Evolutionary conservation across 2,888 invertebrate species (phyloP), one percentile per base, ranked within the genome.

Genomic region (Resseliella maxima): DNA sequence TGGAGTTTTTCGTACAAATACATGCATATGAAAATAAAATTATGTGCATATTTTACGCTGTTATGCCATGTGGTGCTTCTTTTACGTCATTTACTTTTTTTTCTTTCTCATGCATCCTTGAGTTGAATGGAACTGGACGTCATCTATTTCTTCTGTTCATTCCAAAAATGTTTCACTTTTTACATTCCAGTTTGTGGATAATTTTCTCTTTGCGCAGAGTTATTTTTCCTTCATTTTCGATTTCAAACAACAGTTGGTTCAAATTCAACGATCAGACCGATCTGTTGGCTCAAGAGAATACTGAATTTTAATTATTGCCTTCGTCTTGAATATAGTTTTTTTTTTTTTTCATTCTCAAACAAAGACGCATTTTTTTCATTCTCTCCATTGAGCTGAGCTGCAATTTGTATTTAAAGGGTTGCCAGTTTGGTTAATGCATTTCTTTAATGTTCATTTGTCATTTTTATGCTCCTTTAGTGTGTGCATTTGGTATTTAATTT

Each of bases 21-120:
- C 72, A n/a, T n/a, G 72, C 72, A 72, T 72, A 72, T 12, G 31
- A n/a, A n/a, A 72, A 72, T 72, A 35, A 72, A 59, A 72, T 31
- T 72, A 72, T 72, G 72, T 35, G 72, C 72, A 72, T 72, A 72
- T 72, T 72, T 72, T 72, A 72, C 31, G 72, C 72, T 72, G 31
- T 15, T 15, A 72, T n/a, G 72, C 18, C 72, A 72, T 72, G 72
- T 72, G 72, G 15, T 72, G 24, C 10, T 6, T 31, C 31, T 72
- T 72, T 72, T 31, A 72, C 72, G 18, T 59, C 27, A n/a, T n/a
- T n/a, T 18, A 21, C 21, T 15, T 50, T 18, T 50, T 31, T 31
- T 15, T 3, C 18, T 31, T 31, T 0, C 1, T 5, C 27, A 2
- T 27, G 72, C 72, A 72, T 72, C 72, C 72, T 59, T 59, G n/a